Conservation (phyloP, 2,113 vertebrate genomes). For the Apodemus sylvaticus region DNA sequence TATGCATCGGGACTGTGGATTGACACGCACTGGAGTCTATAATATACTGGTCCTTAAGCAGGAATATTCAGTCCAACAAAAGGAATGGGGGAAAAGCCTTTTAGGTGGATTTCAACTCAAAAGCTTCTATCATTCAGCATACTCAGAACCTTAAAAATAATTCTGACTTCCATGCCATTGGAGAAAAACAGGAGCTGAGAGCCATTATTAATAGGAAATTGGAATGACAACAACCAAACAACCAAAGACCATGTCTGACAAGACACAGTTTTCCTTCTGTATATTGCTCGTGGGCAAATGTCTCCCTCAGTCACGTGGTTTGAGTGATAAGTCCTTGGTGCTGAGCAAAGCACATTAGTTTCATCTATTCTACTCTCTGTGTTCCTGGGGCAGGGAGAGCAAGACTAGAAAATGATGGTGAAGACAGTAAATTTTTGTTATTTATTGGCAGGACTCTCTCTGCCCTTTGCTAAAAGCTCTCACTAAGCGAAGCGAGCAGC, state of each 20-base stretch:
- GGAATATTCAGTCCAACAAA: background rate
- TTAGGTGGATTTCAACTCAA: background rate
- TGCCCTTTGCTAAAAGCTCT: conserved; percentile 81
- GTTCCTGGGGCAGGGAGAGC: conserved; percentile 42
- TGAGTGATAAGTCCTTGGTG: conserved; percentile 60
- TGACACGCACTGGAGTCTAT: background rate
- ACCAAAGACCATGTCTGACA: conserved; percentile 1
- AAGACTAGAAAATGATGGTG: conserved; percentile 63
- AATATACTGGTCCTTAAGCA: conserved; percentile 41
- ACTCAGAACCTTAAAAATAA: conserved; percentile 46
- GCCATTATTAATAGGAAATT: conserved; percentile 24
- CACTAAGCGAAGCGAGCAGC: conserved; percentile 66
- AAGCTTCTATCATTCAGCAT: conserved; percentile 15
- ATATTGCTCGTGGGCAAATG: conserved; percentile 30
- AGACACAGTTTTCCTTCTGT: background rate
- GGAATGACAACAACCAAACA: background rate
- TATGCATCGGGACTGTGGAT: background rate
- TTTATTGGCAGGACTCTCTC: conserved; percentile 78
- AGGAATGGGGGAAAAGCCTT: conserved; percentile 52
- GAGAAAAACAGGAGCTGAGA: background rate
- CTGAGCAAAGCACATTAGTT: conserved; percentile 75
- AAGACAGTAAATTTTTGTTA: conserved; percentile 76
- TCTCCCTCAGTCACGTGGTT: conserved; percentile 31
- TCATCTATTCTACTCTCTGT: conserved; percentile 64
- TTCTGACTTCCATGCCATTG: conserved; percentile 33